Evolutionary conservation across 1,140 invertebrate species (phyloP), one percentile per base, ranked within the genome.

Genomic region (Macrobrachium nipponense): DNA sequence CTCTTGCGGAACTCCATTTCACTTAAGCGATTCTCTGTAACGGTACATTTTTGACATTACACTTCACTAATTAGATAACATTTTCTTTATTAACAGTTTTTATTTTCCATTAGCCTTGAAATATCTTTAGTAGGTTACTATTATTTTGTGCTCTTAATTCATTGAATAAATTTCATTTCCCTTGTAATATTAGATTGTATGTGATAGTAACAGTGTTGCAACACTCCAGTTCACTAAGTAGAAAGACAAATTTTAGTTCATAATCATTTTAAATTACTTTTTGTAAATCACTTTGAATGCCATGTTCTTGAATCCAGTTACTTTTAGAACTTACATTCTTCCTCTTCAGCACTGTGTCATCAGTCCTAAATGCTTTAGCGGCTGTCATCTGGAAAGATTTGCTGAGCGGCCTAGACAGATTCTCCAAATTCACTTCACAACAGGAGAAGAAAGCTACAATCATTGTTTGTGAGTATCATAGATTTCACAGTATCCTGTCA

Each of bases 301-400:
- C 20, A 23, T 76, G 23, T 43, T 44, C n/a, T 51, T 36, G 18
- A n/a, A n/a, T 51, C 8, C 12, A 44, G 18, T 11, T 11, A 27
- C 43, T 8, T 23, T 75, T 8, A 44, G 20, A 36, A 43, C 11
- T 15, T 5, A 17, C 4, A 17, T 11, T 20, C 23, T 80, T 6
- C 12, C 23, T 17, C 27, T 43, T 17, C 81, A 83, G 81, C 61
- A 76, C 81, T 20, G 72, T 83, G 7, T 83, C 81, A 11, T 83
- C 81, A 12, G 44, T 36, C 10, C 36, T 83, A 8, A 83, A 83
- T 20, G 81, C 81, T 18, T 60, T 83, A 8, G 59, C 81, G 4
- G 70, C 81, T n/a, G 64, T 76, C 58, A 27, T 83, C 5, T 83
- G 81, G 81, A 62, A 62, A n/a, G 81, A 83, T 70, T 18, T 83